Percentiles rank a stretch among this genome's conserved stretches.
These are phyloP conservation scores for Bolinopsis microptera DNA, from an alignment of 37 sponge, comb jelly and placozoan genomes.

Conservation along the genomic window DNA sequence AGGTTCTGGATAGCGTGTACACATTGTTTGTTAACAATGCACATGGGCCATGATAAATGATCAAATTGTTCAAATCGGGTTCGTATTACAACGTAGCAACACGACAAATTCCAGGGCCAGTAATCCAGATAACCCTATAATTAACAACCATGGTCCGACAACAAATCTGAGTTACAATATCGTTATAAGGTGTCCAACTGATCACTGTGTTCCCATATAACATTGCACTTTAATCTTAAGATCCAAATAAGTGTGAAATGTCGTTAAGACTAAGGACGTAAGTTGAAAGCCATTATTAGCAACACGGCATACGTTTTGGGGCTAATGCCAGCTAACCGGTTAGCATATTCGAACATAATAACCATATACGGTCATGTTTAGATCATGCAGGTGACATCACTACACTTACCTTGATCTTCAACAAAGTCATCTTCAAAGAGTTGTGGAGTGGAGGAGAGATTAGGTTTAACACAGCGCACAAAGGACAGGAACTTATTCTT, in stretches of 20 bases:
- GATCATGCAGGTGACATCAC: too few relatives aligned
- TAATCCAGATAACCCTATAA: too few relatives aligned
- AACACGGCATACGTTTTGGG: not conserved
- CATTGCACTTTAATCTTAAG: too few relatives aligned
- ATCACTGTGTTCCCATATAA: too few relatives aligned
- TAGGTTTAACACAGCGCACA: constrained; percentile 39
- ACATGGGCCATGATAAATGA: not conserved
- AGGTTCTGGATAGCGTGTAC: not conserved
- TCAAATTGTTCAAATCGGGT: too few relatives aligned
- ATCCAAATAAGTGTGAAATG: not conserved
- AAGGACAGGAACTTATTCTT: constrained; percentile 32
- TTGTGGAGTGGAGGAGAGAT: constrained; percentile 36
- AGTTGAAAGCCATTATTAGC: not conserved
- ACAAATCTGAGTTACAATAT: too few relatives aligned
- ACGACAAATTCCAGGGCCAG: too few relatives aligned
- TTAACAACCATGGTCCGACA: too few relatives aligned
- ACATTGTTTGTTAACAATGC: not conserved
- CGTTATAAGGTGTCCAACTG: too few relatives aligned
- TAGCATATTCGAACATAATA: not conserved
- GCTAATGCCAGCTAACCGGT: not conserved
- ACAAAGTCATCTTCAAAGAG: constrained; percentile 2
- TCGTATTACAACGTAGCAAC: too few relatives aligned
- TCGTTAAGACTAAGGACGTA: not conserved
- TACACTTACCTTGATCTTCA: constrained; percentile 25
- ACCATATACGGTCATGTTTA: not conserved